phyloP scores from a whole-genome alignment of 2,888 invertebrate genomes.

The Drosophila meridionalis region DNA sequence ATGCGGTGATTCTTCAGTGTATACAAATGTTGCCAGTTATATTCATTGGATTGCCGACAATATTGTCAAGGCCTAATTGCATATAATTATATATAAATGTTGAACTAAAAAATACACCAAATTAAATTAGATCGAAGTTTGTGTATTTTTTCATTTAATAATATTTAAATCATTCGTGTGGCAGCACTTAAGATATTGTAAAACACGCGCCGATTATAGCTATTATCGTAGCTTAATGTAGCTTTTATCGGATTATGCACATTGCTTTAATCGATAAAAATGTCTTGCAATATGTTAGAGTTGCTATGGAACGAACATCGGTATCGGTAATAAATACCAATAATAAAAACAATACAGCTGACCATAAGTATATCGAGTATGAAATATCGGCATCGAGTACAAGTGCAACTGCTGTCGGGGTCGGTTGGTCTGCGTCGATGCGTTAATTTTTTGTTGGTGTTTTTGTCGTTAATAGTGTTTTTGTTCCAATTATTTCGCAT shows the following conservation, averaged over 20 bases:
- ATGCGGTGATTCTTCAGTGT: slow-evolving; percentile 15
- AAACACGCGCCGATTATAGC: not conserved
- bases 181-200: not conserved
- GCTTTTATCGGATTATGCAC: not conserved
- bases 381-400: slow-evolving; percentile 44
- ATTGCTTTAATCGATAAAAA: not conserved
- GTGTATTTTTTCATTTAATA: no score
- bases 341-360: slow-evolving; percentile 40
- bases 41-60: slow-evolving; percentile 42
- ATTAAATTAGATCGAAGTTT: no score
- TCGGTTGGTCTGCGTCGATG: slow-evolving; percentile 42
- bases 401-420: slow-evolving; percentile 53
- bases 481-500: slow-evolving; percentile 58
- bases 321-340: slow-evolving; percentile 21
- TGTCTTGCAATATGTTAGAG: not conserved
- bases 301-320: not conserved
- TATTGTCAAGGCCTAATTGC: not conserved
- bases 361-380: slow-evolving; percentile 38
- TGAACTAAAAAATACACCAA: no score
- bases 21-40: slow-evolving; percentile 39
- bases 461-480: slow-evolving; percentile 57
- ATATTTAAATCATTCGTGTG: no score
- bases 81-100: no score
- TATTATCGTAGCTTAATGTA: not conserved
- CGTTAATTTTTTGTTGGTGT: slow-evolving; percentile 36